Conservation (phyloP, 2,113 vertebrate species). For the Herpetotheres cachinnans region DNA sequence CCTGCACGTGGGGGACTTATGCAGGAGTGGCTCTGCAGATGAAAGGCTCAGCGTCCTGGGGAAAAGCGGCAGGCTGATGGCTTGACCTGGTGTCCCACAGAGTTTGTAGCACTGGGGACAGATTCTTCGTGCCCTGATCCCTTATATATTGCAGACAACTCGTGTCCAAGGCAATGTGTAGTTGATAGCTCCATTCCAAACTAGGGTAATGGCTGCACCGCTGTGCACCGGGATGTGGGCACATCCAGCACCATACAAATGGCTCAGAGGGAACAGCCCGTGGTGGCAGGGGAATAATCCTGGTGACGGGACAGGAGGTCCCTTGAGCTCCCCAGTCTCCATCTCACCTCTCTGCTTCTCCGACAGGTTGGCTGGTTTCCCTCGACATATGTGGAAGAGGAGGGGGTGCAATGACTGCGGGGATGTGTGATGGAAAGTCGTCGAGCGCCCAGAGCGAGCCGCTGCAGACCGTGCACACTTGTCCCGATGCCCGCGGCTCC, state of each 20-base stretch:
- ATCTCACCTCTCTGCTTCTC: background rate
- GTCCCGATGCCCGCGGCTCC: background rate
- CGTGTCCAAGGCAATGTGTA: fast-evolving
- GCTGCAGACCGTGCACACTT: constrained; percentile 47
- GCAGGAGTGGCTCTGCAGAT: background rate
- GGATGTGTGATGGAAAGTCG: background rate
- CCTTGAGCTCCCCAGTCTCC: background rate
- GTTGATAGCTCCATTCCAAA: background rate
- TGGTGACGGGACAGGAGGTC: fast-evolving
- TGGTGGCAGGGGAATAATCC: background rate
- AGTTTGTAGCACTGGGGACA: background rate
- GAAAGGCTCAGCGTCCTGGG: background rate
- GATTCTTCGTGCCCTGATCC: background rate
- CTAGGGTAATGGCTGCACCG: fast-evolving
- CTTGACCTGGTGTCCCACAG: background rate
- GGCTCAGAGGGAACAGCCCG: fast-evolving
- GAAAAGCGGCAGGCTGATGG: background rate
- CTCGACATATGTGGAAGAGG: constrained; percentile 96
- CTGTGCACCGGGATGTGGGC: fast-evolving
- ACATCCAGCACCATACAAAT: background rate
- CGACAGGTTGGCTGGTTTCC: constrained; percentile 96
- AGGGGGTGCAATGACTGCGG: constrained; percentile 82
- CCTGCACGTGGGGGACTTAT: fast-evolving
- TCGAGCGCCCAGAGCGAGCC: constrained; percentile 35
- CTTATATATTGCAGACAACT: background rate